These are phyloP conservation scores for Drosophila jambulina DNA, from an alignment of 1,140 invertebrate genomes.

Conservation along the genomic window DNA sequence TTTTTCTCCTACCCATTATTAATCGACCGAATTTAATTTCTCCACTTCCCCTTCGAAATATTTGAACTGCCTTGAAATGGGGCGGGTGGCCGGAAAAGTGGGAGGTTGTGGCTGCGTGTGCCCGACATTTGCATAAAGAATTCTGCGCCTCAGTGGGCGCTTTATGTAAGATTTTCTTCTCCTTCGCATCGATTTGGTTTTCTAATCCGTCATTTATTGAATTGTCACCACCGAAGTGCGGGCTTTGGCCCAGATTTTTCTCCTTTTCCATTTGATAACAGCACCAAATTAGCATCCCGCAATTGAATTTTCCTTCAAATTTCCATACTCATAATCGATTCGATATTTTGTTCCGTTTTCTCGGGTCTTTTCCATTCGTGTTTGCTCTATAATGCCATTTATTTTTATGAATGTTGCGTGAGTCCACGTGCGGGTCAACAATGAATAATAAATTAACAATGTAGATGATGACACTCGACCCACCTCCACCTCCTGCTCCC, in stretches of 20 bases:
- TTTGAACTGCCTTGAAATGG: constrained; percentile 21
- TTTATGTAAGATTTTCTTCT: constrained; percentile 39
- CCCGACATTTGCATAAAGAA: constrained; percentile 62
- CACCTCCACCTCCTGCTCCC: neutral
- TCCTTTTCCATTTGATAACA: constrained; percentile 37
- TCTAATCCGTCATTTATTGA: constrained; percentile 67
- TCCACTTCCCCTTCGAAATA: neutral
- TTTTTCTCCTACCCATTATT: constrained; percentile 50
- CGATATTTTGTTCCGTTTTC: constrained; percentile 3
- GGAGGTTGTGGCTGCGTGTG: constrained; percentile 20
- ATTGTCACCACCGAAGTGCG: constrained; percentile 23
- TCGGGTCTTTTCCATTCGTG: constrained; percentile 11
- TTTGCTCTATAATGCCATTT: constrained; percentile 32
- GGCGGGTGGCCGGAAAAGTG: constrained; percentile 7
- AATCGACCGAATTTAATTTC: constrained; percentile 75
- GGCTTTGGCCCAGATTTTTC: constrained; percentile 37
- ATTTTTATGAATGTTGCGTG: constrained; percentile 46
- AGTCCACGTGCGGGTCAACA: constrained; percentile 49
- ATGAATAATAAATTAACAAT: constrained; percentile 55
- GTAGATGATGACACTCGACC: constrained; percentile 41
- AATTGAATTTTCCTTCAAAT: constrained; percentile 31
- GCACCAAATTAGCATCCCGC: constrained; percentile 33
- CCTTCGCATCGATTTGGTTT: constrained; percentile 71
- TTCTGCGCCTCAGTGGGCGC: constrained; percentile 34
- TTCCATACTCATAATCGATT: constrained; percentile 46